Conservation (phyloP, 2,113 vertebrate species). For the Nipponia nippon region DNA sequence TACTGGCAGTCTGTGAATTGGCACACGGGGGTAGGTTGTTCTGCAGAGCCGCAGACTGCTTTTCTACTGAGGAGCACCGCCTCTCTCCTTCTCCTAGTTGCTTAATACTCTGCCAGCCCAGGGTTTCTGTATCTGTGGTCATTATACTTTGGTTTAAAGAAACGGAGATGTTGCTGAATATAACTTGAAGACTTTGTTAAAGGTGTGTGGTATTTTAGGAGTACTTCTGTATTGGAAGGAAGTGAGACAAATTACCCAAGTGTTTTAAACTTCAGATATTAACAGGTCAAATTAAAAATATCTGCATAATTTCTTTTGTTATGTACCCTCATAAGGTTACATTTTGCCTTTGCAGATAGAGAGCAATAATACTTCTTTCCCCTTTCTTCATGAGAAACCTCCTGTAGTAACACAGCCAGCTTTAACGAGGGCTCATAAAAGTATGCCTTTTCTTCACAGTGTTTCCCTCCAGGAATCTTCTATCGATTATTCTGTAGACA, state of each 20-base stretch:
- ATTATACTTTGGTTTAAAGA: not conserved
- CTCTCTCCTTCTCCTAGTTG: accelerated
- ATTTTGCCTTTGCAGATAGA: not conserved
- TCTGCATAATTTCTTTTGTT: not conserved
- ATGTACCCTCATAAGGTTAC: accelerated
- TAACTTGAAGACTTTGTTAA: not conserved
- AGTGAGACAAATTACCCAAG: not conserved
- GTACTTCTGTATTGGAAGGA: not conserved
- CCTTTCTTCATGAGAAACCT: not conserved
- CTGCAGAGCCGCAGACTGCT: accelerated
- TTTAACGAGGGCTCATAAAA: not conserved
- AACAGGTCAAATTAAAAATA: not conserved
- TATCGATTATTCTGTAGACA: not conserved
- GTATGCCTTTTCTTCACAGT: not conserved
- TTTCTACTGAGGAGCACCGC: not conserved
- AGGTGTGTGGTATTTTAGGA: not conserved
- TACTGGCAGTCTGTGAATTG: accelerated
- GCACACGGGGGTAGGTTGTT: accelerated
- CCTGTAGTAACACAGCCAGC: not conserved
- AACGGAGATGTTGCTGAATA: not conserved
- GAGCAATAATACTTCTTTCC: not conserved
- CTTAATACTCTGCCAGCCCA: not conserved
- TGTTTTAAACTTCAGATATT: not conserved
- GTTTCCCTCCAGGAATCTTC: not conserved
- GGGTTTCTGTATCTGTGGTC: too few relatives aligned